Evolutionary conservation across 2,888 invertebrate genomes (phyloP).

Genomic region (Tetranychus piercei): DNA sequence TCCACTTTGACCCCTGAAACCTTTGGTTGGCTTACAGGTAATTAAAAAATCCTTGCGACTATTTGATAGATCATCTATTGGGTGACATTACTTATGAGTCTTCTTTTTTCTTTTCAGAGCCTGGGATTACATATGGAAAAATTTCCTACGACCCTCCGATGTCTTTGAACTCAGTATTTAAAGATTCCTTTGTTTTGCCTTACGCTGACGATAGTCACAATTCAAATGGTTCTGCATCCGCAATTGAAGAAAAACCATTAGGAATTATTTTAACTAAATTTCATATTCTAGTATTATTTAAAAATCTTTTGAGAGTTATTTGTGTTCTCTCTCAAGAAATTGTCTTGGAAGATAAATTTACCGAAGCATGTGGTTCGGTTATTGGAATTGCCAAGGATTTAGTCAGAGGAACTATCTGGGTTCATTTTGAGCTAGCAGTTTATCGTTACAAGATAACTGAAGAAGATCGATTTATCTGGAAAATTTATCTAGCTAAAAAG

Average conservation of each 20-base stretch:
- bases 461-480: conserved; percentile 46
- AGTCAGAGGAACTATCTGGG: conserved; percentile 57
- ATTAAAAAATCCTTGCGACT: not conserved
- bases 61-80: not conserved
- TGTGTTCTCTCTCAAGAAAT: conserved; percentile 65
- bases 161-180: not conserved
- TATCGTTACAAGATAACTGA: conserved; percentile 64
- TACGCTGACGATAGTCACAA: not conserved
- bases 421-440: conserved; percentile 60
- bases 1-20: conserved; percentile 42
- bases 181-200: conserved; percentile 2
- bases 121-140: conserved; percentile 53
- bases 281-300: conserved; percentile 64
- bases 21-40: conserved; percentile 58
- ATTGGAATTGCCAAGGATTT: conserved; percentile 62
- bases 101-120: conserved; percentile 35
- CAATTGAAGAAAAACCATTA: conserved; percentile 36
- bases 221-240: not conserved
- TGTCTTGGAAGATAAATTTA: conserved; percentile 54
- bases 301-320: conserved; percentile 57
- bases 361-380: conserved; percentile 50
- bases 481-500: conserved; percentile 58
- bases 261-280: conserved; percentile 71
- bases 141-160: conserved; percentile 13
- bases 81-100: not conserved